These are phyloP conservation scores for Pantherophis alleghaniensis DNA, from an alignment of 2,797 vertebrate genomes.

Conservation along the genomic window DNA sequence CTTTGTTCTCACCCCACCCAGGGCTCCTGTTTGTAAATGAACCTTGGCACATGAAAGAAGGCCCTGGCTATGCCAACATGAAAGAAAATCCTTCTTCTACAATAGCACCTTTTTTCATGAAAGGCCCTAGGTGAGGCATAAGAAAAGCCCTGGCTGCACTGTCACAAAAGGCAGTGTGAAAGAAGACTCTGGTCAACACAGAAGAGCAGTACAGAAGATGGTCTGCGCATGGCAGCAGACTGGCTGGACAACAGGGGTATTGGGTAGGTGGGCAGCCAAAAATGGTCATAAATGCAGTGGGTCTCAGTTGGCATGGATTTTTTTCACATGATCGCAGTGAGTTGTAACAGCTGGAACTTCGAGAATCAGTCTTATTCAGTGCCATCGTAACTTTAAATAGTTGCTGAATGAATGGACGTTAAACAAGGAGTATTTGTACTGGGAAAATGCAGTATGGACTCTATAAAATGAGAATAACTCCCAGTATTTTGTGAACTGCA, in stretches of 20 bases:
- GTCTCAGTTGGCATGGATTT: not conserved
- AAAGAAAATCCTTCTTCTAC: not conserved
- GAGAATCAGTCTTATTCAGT: not conserved
- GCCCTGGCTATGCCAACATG: not conserved
- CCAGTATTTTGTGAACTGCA: not conserved
- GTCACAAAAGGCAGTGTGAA: not conserved
- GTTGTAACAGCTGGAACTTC: not conserved
- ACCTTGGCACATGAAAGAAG: not conserved
- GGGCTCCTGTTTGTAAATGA: not conserved
- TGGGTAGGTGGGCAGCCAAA: not conserved
- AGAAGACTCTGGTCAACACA: not conserved
- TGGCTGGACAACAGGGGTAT: not conserved
- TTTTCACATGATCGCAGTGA: not conserved
- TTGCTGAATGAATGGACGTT: not conserved
- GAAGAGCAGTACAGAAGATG: not conserved
- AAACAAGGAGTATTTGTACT: not conserved
- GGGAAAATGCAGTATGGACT: not conserved
- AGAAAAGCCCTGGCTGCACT: not conserved
- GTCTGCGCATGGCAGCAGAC: not conserved
- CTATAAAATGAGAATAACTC: not conserved
- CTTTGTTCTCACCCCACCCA: not conserved
- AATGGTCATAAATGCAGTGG: not conserved
- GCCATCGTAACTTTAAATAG: not conserved
- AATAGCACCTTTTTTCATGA: not conserved
- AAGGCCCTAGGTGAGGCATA: not conserved